A percentile compares a stretch with the other conserved stretches of the same genome.
phyloP scores from a whole-genome alignment of 2,888 invertebrate species.

The Hipparchia semele region DNA sequence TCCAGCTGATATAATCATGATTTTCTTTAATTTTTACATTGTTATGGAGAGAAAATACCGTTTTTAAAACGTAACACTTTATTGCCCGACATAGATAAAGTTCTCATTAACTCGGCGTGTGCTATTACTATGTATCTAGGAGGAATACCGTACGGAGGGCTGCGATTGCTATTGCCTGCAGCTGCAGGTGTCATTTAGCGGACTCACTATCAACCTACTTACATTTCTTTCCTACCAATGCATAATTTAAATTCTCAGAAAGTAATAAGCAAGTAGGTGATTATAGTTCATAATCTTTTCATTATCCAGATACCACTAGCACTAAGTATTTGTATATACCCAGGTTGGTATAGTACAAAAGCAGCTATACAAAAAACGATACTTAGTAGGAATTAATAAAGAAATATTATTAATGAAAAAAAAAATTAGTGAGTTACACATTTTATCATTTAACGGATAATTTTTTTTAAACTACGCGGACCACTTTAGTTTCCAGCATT shows the following conservation, averaged over 20 bases:
- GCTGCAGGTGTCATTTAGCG: conserved; percentile 26
- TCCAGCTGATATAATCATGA: conserved; percentile 13
- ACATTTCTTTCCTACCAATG: not conserved
- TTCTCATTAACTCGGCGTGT: conserved; percentile 52
- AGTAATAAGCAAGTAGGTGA: not conserved
- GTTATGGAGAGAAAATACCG: conserved; percentile 5
- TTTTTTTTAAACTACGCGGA: no score
- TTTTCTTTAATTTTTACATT: conserved; percentile 3
- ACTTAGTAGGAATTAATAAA: no score
- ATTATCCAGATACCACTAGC: no score
- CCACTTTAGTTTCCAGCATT: no score
- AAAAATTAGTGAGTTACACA: no score
- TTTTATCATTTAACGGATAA: no score
- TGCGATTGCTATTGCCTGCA: conserved; percentile 25
- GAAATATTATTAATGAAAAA: no score
- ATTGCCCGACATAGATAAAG: conserved; percentile 58
- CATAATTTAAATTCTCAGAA: not conserved
- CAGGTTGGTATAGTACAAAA: no score
- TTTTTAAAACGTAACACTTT: conserved; percentile 10
- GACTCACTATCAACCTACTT: conserved; percentile 6
- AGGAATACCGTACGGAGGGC: conserved; percentile 33
- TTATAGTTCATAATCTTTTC: not conserved
- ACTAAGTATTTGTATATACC: no score
- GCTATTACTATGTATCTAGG: conserved; percentile 42
- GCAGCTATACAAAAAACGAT: no score